These are phyloP conservation scores for Myrmophylax atrothorax DNA, from an alignment of 2,113 vertebrate species.

Conservation along the genomic window DNA sequence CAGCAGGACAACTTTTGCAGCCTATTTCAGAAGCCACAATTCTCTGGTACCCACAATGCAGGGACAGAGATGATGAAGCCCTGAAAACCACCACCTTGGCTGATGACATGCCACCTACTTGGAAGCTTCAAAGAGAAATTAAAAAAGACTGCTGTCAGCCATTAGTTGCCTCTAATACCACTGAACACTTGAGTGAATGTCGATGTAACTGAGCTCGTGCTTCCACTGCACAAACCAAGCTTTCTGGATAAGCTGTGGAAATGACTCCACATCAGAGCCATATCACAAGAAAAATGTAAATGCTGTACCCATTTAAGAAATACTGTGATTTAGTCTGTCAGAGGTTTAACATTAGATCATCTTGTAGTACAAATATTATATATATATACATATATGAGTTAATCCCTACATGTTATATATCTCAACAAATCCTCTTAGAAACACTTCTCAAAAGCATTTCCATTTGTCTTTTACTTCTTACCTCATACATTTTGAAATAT, in stretches of 20 bases:
- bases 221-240: not conserved
- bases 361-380: not conserved
- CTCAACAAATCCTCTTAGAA: constrained; percentile 26
- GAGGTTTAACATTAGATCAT: not conserved
- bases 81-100: not conserved
- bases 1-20: not conserved
- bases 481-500: not conserved
- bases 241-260: not conserved
- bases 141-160: not conserved
- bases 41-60: not conserved
- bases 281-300: not conserved
- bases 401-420: not conserved
- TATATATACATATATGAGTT: not conserved
- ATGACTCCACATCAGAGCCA: not conserved
- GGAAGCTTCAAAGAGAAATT: not conserved
- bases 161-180: not conserved
- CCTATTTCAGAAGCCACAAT: not conserved
- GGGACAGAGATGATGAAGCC: not conserved
- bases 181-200: accelerated
- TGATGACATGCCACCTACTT: not conserved
- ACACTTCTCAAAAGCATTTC: not conserved
- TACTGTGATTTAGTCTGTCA: not conserved
- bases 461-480: not conserved
- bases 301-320: not conserved
- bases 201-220: not conserved